These are phyloP conservation scores for Pelmatolapia mariae DNA, from an alignment of 2,113 vertebrate species.

Conservation along the genomic window DNA sequence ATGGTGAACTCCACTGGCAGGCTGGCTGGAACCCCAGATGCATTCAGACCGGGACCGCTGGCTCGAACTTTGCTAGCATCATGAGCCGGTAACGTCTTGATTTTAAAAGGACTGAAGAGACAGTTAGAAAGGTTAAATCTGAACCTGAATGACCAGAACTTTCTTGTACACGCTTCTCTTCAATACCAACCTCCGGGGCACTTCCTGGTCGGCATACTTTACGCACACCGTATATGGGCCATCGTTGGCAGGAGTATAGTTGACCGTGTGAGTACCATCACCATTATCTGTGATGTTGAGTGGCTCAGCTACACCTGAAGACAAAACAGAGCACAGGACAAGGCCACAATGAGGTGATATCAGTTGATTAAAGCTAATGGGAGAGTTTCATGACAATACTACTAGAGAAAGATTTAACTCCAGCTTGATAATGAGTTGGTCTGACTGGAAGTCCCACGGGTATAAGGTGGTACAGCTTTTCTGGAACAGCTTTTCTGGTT, in stretches of 20 bases:
- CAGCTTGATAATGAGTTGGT: background rate
- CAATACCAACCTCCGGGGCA: conserved; percentile 83
- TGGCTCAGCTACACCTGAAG: conserved; percentile 78
- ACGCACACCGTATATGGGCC: conserved; percentile 87
- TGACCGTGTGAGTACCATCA: conserved; percentile 84
- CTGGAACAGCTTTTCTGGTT: background rate
- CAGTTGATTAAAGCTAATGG: background rate
- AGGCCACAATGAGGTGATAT: background rate
- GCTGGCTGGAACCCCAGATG: conserved; percentile 84
- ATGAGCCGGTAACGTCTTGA: conserved; percentile 84
- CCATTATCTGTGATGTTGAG: conserved; percentile 82
- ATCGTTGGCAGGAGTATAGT: conserved; percentile 81
- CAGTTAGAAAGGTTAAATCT: background rate
- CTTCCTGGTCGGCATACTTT: conserved; percentile 89
- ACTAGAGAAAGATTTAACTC: background rate
- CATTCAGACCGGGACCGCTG: conserved; percentile 86
- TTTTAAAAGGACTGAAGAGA: conserved; percentile 84
- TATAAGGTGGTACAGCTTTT: background rate
- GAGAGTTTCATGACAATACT: background rate
- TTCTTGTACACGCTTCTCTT: background rate
- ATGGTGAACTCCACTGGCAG: conserved; percentile 93
- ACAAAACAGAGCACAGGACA: background rate
- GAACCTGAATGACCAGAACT: background rate
- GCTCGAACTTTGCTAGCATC: conserved; percentile 94
- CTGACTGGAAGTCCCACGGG: background rate